These are phyloP conservation scores for Bos taurus DNA, from an alignment of 2,113 vertebrate species.

Conservation along the genomic window ARS-UCD2.0 NC_037333.1:106755001-106755500, in stretches of 20 bases:
- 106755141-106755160: too few relatives aligned
- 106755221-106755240: background rate
- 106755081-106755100: too few relatives aligned
- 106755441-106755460: background rate
- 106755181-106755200: too few relatives aligned
- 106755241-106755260: background rate
- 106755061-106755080: too few relatives aligned
- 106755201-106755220: background rate
- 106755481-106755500: background rate
- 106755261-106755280: background rate
- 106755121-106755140: too few relatives aligned
- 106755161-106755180: too few relatives aligned
- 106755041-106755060: too few relatives aligned
- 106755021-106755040: too few relatives aligned
- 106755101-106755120: too few relatives aligned
- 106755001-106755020: too few relatives aligned
- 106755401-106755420: rapidly evolving
- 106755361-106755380: background rate
- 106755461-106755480: background rate
- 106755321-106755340: background rate
- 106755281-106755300: background rate
- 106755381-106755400: rapidly evolving
- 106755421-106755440: background rate
- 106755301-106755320: background rate
- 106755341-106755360: background rate